Percentiles rank a stretch among this genome's conserved stretches.
These are phyloP conservation scores for Lithophane socia DNA, from an alignment of 2,888 invertebrate species.

Conservation along the genomic window DNA sequence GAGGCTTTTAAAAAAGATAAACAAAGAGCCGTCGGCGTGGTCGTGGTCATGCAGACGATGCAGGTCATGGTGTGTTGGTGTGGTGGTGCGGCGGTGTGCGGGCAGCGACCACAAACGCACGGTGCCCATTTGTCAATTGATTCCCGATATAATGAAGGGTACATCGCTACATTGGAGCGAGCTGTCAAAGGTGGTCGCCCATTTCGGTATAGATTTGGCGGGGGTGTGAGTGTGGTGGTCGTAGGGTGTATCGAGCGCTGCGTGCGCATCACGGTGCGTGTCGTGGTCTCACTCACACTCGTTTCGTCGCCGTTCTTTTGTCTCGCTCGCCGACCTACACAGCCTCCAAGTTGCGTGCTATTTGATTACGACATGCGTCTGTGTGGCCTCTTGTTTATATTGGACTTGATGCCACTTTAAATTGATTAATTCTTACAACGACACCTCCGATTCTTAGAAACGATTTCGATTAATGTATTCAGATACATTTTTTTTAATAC, in stretches of 20 bases:
- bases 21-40: slow-evolving; percentile 71
- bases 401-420: slow-evolving; percentile 87
- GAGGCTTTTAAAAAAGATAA: slow-evolving; percentile 79
- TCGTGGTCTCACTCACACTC: slow-evolving; percentile 77
- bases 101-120: slow-evolving; percentile 70
- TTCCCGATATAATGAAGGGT: slow-evolving; percentile 90
- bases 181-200: slow-evolving; percentile 86
- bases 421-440: slow-evolving; percentile 87
- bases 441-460: slow-evolving; percentile 81
- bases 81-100: slow-evolving; percentile 58
- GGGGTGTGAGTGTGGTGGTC: slow-evolving; percentile 80
- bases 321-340: slow-evolving; percentile 75
- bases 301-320: slow-evolving; percentile 57
- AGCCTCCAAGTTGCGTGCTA: slow-evolving; percentile 85
- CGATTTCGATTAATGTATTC: slow-evolving; percentile 65
- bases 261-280: slow-evolving; percentile 82
- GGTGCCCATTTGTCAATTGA: slow-evolving; percentile 88
- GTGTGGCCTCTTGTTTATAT: slow-evolving; percentile 88
- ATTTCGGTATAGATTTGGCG: slow-evolving; percentile 82
- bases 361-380: slow-evolving; percentile 85
- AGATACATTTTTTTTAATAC: slow-evolving; percentile 10
- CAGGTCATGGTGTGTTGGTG: slow-evolving; percentile 62
- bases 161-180: slow-evolving; percentile 86
- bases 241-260: slow-evolving; percentile 82
- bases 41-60: slow-evolving; percentile 64